Evolutionary conservation across 1,140 invertebrate genomes (phyloP).

Genomic region (Solenopsis invicta): DNA sequence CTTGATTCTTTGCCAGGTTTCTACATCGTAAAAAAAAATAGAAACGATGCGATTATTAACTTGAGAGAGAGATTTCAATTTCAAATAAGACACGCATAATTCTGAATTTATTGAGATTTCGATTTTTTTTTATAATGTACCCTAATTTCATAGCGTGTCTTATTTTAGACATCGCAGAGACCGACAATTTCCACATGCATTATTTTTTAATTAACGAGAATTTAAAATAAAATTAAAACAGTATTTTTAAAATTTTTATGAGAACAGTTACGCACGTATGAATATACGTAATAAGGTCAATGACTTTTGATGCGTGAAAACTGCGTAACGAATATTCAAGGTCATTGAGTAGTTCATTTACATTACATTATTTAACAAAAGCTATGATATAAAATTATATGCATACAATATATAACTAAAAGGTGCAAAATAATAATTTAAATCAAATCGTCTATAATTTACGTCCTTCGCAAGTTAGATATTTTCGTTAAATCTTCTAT

Average conservation of each 20-base stretch:
- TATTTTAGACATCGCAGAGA: background rate
- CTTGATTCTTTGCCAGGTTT: background rate
- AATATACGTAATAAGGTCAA: background rate
- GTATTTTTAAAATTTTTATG: background rate
- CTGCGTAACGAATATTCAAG: background rate
- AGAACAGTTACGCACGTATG: background rate
- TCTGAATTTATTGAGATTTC: background rate
- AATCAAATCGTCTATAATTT: background rate
- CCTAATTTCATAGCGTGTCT: background rate
- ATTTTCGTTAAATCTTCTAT: constrained; percentile 9
- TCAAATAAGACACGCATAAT: background rate
- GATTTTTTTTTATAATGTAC: background rate
- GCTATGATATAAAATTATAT: background rate
- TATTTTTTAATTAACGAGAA: background rate
- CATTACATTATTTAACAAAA: background rate
- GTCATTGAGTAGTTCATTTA: background rate
- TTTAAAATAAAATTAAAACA: background rate
- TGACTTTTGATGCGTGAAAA: background rate
- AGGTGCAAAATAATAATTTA: background rate
- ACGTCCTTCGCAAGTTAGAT: background rate
- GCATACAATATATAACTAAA: background rate
- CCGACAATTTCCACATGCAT: background rate
- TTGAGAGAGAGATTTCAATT: background rate
- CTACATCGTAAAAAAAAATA: background rate
- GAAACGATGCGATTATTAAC: background rate